A percentile compares a stretch with the other conserved stretches of the same genome.
phyloP scores from a whole-genome alignment of 2,888 invertebrate genomes.

The Chloroclysta siterata region DNA sequence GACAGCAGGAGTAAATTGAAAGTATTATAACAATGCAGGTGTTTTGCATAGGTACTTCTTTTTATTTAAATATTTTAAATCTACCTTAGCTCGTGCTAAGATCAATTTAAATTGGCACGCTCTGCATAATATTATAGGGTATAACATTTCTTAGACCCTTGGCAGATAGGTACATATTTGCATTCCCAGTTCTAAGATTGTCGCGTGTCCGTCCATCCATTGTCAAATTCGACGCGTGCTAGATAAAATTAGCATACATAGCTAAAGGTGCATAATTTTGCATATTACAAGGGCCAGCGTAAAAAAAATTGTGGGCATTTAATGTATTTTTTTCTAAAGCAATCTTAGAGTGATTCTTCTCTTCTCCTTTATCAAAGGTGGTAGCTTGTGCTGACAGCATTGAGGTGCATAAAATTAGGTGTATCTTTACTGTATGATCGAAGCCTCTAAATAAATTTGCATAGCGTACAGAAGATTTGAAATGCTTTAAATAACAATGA shows the following conservation, averaged over 20 bases:
- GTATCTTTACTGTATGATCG: neutral
- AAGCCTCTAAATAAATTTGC: neutral
- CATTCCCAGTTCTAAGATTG: constrained; percentile 17
- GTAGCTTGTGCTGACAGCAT: constrained; percentile 1
- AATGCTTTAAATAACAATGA: neutral
- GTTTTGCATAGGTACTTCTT: too few relatives aligned
- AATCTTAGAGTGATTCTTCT: neutral
- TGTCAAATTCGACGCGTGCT: constrained; percentile 16
- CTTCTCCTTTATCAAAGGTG: neutral
- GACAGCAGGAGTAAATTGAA: too few relatives aligned
- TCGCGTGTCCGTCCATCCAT: constrained; percentile 22
- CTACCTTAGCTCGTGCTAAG: neutral
- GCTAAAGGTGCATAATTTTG: constrained; percentile 24
- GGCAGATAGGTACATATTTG: constrained; percentile 17
- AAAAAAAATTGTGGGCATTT: neutral
- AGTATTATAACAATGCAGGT: too few relatives aligned
- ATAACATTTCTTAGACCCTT: constrained; percentile 10
- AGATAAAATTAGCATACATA: constrained; percentile 3
- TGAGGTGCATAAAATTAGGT: constrained; percentile 8
- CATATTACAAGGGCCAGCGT: constrained; percentile 4
- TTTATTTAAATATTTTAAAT: too few relatives aligned
- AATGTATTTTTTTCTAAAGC: neutral
- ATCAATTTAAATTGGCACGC: constrained; percentile 1
- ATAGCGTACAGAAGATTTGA: too few relatives aligned
- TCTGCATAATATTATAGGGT: constrained; percentile 15